Evolutionary conservation across 2,888 invertebrate genomes (phyloP).

Genomic region (Sminthurides aquaticus): DNA sequence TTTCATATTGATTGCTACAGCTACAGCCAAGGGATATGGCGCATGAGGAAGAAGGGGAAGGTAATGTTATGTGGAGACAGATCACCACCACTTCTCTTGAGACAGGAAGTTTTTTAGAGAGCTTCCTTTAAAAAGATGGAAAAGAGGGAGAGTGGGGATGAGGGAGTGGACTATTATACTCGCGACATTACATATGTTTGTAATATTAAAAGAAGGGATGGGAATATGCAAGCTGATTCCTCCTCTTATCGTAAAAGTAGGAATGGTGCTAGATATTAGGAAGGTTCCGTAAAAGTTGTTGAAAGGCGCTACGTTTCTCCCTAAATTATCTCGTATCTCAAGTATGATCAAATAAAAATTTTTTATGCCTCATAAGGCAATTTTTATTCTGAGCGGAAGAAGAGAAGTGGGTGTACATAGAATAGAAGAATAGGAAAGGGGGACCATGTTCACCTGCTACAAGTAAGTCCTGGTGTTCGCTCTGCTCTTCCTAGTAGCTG

Average conservation of each 20-base stretch:
- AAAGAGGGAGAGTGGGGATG: background rate
- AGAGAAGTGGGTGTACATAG: too few species aligned
- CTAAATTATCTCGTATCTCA: slow-evolving; percentile 2
- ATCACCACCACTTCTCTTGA: background rate
- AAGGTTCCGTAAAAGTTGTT: background rate
- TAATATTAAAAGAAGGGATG: too few species aligned
- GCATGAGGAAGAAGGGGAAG: too few species aligned
- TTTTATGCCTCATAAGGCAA: slow-evolving; percentile 7
- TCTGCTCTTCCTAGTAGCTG: too few species aligned
- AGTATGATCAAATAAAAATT: slow-evolving; percentile 7
- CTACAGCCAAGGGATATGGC: background rate
- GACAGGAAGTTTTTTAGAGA: too few species aligned
- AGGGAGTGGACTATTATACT: background rate
- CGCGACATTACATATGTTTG: background rate
- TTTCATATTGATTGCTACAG: background rate
- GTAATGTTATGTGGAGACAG: background rate
- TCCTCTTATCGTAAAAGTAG: background rate
- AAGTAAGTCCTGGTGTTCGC: too few species aligned
- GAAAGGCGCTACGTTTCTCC: background rate
- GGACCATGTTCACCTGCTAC: too few species aligned
- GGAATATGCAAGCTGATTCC: background rate
- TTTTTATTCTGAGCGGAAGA: too few species aligned
- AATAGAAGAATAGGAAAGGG: too few species aligned
- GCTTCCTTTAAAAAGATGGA: background rate
- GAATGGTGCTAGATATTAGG: background rate